These are phyloP conservation scores for Enchytraeus crypticus DNA, from an alignment of 2,888 invertebrate species.

Conservation along the genomic window DNA sequence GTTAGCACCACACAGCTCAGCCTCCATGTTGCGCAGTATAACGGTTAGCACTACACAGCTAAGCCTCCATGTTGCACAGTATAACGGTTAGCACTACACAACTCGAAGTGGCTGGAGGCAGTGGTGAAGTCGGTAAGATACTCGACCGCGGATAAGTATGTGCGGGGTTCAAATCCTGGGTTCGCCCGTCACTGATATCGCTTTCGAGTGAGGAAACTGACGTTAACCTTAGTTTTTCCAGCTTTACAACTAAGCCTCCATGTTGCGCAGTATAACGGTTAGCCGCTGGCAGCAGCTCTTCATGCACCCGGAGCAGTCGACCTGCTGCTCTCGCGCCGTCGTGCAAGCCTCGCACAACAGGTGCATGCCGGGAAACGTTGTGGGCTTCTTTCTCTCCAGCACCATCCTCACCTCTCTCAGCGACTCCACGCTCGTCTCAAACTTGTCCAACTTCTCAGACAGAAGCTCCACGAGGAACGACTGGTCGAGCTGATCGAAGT, in stretches of 20 bases:
- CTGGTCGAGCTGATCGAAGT: constrained; percentile 25
- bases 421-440: constrained; percentile 25
- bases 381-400: constrained; percentile 30
- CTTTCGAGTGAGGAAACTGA: too few species aligned
- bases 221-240: too few species aligned
- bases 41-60: too few species aligned
- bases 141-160: too few species aligned
- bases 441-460: constrained; percentile 28
- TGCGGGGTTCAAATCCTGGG: too few species aligned
- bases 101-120: too few species aligned
- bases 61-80: too few species aligned
- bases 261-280: constrained; percentile 21
- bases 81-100: too few species aligned
- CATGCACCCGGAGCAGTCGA: constrained; percentile 27
- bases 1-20: too few species aligned
- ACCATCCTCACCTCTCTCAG: constrained; percentile 29
- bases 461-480: constrained; percentile 20
- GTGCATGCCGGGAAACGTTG: constrained; percentile 30
- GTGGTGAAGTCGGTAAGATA: too few species aligned
- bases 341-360: constrained; percentile 27
- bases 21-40: too few species aligned
- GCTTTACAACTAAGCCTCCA: constrained; percentile 19
- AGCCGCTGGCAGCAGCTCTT: constrained; percentile 28
- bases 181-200: too few species aligned
- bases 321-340: constrained; percentile 27